These are phyloP conservation scores for Trichonephila clavata DNA, from an alignment of 1,140 invertebrate genomes.

Conservation along the genomic window DNA sequence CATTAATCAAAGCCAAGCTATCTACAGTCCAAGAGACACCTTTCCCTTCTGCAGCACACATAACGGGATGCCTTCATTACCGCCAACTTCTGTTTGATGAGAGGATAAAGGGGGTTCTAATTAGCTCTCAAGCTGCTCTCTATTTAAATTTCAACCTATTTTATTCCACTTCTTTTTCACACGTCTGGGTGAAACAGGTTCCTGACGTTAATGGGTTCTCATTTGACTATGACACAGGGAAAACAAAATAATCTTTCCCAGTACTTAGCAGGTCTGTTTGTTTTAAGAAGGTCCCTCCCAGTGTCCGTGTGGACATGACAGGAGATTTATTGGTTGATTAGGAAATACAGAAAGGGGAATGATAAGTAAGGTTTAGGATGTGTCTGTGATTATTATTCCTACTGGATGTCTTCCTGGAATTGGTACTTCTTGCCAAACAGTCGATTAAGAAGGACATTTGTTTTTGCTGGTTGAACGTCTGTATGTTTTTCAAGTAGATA, in stretches of 20 bases:
- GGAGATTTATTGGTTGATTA: background rate
- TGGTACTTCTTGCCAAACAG: no score
- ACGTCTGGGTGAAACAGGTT: slow-evolving; percentile 27
- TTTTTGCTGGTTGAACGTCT: no score
- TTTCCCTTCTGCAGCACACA: background rate
- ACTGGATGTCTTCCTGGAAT: no score
- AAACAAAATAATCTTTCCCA: background rate
- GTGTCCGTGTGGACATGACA: background rate
- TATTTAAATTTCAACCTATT: slow-evolving; percentile 39
- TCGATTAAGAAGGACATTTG: no score
- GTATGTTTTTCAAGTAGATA: no score
- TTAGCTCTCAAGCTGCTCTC: background rate
- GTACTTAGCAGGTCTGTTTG: background rate
- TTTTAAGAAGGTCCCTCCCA: background rate
- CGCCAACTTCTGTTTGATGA: background rate
- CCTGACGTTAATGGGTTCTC: background rate
- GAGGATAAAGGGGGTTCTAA: background rate
- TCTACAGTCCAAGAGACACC: no score
- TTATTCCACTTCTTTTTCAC: background rate
- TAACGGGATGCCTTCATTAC: background rate
- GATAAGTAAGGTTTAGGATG: background rate
- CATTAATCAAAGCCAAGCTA: no score
- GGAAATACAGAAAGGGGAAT: background rate
- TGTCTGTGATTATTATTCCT: no score
- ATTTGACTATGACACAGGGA: background rate